These are phyloP conservation scores for Ophraella communa DNA, from an alignment of 2,888 invertebrate genomes.

Conservation along the genomic window DNA sequence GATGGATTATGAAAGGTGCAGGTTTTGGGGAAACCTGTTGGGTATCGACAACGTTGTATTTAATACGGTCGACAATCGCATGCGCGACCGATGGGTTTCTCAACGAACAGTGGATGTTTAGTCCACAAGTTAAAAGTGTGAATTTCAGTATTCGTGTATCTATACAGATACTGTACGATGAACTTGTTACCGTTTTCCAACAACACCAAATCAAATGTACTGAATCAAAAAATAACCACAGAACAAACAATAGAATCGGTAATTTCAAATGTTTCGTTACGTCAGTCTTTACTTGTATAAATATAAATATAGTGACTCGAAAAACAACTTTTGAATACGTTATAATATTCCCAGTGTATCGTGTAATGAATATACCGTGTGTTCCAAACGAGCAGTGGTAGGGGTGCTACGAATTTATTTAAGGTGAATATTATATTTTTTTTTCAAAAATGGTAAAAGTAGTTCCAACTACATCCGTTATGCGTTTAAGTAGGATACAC, in stretches of 20 bases:
- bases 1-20: too few relatives aligned
- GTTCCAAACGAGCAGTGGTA: neutral
- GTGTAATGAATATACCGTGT: too few relatives aligned
- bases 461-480: neutral
- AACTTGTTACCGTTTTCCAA: slow-evolving; percentile 41
- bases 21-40: too few relatives aligned
- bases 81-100: slow-evolving; percentile 44
- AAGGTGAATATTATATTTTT: neutral
- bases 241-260: too few relatives aligned
- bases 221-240: too few relatives aligned
- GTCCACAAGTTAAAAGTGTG: slow-evolving; percentile 46
- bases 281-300: neutral
- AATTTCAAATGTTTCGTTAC: neutral
- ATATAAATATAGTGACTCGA: neutral
- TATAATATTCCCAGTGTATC: too few relatives aligned
- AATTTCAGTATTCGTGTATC: slow-evolving; percentile 42
- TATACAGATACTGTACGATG: slow-evolving; percentile 39
- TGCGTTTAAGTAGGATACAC: slow-evolving; percentile 8
- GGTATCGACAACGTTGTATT: slow-evolving; percentile 10
- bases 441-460: slow-evolving; percentile 6
- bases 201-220: slow-evolving; percentile 13
- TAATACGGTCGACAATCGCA: slow-evolving; percentile 37
- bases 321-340: neutral
- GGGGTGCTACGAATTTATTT: neutral
- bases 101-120: slow-evolving; percentile 43